Percentiles rank a stretch among this genome's conserved stretches.
These are phyloP conservation scores for Reticulitermes speratus DNA, from an alignment of 1,140 invertebrate genomes.

Conservation along the genomic window DNA sequence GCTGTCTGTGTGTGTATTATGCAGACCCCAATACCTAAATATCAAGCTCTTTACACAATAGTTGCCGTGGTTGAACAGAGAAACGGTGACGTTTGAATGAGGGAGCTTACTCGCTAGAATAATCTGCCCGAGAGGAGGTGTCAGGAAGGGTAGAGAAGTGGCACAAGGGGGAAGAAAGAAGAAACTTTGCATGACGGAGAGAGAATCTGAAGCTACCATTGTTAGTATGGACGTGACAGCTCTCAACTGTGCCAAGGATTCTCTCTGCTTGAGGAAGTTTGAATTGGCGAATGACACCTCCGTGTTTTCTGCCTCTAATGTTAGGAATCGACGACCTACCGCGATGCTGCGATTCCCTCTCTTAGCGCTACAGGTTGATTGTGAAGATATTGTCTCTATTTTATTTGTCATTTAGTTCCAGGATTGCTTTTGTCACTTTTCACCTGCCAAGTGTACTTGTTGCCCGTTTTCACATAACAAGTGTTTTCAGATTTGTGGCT, in stretches of 20 bases:
- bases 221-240: conserved; percentile 8
- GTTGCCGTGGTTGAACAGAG: neutral
- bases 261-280: conserved; percentile 5
- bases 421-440: too few species aligned
- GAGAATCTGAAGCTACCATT: neutral
- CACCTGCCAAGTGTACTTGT: too few species aligned
- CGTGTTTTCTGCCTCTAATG: neutral
- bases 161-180: neutral
- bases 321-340: neutral
- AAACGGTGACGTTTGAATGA: neutral
- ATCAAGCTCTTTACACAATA: neutral
- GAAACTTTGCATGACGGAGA: conserved; percentile 18
- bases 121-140: neutral
- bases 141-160: neutral
- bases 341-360: neutral
- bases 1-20: neutral
- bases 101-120: neutral
- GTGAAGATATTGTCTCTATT: neutral
- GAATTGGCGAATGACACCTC: conserved; percentile 13
- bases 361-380: neutral
- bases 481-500: too few species aligned
- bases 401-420: too few species aligned
- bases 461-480: too few species aligned
- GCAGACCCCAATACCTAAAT: neutral
- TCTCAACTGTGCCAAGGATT: neutral